These are phyloP conservation scores for Epicampocera succincta DNA, from an alignment of 2,888 invertebrate genomes.

Conservation along the genomic window DNA sequence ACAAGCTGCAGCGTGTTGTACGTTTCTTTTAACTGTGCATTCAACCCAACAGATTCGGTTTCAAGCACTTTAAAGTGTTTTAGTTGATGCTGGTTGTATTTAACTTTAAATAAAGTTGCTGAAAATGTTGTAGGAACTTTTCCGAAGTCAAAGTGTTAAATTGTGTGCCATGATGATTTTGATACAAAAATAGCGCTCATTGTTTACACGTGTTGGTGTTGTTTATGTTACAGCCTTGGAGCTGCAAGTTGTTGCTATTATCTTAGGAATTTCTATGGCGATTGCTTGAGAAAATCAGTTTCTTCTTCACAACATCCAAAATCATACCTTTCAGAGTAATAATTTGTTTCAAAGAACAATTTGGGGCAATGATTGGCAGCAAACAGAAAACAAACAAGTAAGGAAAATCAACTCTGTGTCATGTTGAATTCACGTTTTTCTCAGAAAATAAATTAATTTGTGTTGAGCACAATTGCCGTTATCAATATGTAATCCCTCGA, in stretches of 20 bases:
- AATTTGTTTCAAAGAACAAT: too few relatives aligned
- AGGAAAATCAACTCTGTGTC: too few relatives aligned
- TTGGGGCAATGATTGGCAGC: too few relatives aligned
- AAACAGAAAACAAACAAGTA: too few relatives aligned
- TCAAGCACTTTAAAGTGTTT: conserved; percentile 1
- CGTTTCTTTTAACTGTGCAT: conserved; percentile 3
- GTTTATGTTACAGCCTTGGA: conserved; percentile 40
- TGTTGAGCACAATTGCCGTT: too few relatives aligned
- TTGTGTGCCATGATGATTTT: conserved; percentile 47
- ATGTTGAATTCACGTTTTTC: too few relatives aligned
- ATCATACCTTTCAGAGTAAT: too few relatives aligned
- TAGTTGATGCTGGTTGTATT: conserved; percentile 2
- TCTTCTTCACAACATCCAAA: too few relatives aligned
- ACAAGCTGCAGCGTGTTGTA: conserved; percentile 8
- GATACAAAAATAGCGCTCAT: neutral
- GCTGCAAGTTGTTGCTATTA: conserved; percentile 8
- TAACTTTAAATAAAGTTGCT: conserved; percentile 29
- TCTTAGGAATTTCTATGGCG: neutral
- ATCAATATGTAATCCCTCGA: too few relatives aligned
- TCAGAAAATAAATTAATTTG: too few relatives aligned
- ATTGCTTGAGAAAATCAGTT: neutral
- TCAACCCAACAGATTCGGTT: neutral
- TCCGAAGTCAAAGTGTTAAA: conserved; percentile 53
- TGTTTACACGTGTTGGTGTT: conserved; percentile 2
- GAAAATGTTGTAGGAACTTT: conserved; percentile 38